Percentiles rank a stretch among this genome's conserved stretches.
Conservation (phyloP, 1,140 invertebrate genomes). For the Nasonia longicornis region DNA sequence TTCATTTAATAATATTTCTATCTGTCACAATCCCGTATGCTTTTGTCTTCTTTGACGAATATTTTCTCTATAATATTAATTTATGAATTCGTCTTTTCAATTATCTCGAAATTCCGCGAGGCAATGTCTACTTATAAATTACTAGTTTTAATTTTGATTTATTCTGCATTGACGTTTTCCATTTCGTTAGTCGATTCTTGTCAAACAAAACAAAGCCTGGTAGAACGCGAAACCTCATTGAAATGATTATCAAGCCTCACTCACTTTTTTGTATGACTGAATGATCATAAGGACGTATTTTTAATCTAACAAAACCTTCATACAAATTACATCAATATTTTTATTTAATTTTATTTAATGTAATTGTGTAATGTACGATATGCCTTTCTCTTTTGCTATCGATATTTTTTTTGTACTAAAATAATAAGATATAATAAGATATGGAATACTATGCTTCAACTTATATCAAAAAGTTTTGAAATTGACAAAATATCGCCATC, state of each 20-base stretch:
- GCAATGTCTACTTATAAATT: background rate
- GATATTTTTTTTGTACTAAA: background rate
- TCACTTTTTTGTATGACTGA: background rate
- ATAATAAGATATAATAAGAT: background rate
- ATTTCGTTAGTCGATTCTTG: no score
- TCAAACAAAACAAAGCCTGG: no score
- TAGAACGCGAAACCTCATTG: no score
- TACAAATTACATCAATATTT: background rate
- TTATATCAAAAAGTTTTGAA: background rate
- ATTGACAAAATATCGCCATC: constrained; percentile 13
- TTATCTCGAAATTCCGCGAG: background rate
- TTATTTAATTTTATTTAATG: constrained; percentile 17
- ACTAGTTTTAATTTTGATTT: background rate
- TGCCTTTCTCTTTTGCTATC: background rate
- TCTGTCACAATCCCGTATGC: no score
- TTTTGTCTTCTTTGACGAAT: background rate
- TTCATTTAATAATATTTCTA: background rate
- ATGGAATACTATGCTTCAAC: constrained; percentile 12
- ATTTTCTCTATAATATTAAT: background rate
- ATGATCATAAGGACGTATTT: background rate
- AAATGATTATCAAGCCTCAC: background rate
- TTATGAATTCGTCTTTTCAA: background rate
- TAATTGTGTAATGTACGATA: constrained; percentile 3
- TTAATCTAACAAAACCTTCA: background rate
- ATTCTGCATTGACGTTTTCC: background rate